Evolutionary conservation across 2,888 invertebrate genomes (phyloP).

Genomic region (Lepidocyrtinus sp.): DNA sequence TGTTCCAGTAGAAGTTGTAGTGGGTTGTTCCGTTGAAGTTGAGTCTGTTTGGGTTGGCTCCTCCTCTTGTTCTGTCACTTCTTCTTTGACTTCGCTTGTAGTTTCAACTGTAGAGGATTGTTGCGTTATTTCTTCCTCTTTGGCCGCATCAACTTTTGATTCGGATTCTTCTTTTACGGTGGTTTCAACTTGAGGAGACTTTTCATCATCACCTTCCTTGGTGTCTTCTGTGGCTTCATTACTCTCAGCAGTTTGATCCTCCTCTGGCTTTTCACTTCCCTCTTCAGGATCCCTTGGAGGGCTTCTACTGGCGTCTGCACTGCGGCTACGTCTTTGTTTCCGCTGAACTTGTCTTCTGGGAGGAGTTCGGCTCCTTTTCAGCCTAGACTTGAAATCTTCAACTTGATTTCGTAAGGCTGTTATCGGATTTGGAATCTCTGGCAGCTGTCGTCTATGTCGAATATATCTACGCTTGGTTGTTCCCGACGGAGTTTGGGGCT

Average conservation of each 20-base stretch:
- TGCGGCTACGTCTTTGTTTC: slow-evolving; percentile 75
- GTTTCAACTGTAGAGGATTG: slow-evolving; percentile 50
- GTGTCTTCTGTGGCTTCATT: slow-evolving; percentile 24
- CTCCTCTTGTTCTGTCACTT: slow-evolving; percentile 47
- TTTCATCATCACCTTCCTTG: slow-evolving; percentile 14
- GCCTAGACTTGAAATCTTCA: slow-evolving; percentile 71
- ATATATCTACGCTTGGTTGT: slow-evolving; percentile 40
- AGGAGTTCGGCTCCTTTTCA: slow-evolving; percentile 73
- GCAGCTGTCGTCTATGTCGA: slow-evolving; percentile 32
- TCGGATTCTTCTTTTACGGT: background rate
- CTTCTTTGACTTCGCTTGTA: slow-evolving; percentile 61
- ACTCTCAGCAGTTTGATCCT: too few relatives aligned
- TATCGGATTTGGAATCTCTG: slow-evolving; percentile 42
- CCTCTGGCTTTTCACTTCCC: slow-evolving; percentile 74
- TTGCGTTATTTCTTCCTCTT: background rate
- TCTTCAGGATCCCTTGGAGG: slow-evolving; percentile 72
- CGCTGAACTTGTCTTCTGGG: slow-evolving; percentile 75
- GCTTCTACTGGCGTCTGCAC: slow-evolving; percentile 75
- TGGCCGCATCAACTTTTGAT: background rate
- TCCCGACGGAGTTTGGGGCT: slow-evolving; percentile 42
- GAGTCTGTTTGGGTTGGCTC: background rate
- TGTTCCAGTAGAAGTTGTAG: slow-evolving; percentile 15
- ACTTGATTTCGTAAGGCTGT: slow-evolving; percentile 34
- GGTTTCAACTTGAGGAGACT: slow-evolving; percentile 8
- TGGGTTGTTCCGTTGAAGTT: background rate